Evolutionary conservation across 2,888 invertebrate genomes (phyloP).

Genomic region (Papilio protenor): DNA sequence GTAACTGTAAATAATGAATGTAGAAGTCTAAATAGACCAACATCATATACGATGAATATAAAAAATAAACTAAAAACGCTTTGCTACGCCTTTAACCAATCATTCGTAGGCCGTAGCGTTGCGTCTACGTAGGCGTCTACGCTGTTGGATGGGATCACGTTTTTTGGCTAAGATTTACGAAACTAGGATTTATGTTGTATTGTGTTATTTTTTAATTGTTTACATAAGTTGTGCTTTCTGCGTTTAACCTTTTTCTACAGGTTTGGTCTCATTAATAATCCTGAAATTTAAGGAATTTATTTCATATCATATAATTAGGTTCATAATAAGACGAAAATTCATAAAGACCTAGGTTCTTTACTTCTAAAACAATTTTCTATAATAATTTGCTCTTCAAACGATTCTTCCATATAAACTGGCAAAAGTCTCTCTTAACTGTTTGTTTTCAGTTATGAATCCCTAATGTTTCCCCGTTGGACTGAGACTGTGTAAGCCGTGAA

Average conservation of each 20-base stretch:
- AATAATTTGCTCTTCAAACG: constrained; percentile 21
- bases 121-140: background rate
- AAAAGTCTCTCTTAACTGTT: constrained; percentile 46
- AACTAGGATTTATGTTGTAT: background rate
- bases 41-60: background rate
- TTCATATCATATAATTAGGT: background rate
- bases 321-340: background rate
- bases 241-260: background rate
- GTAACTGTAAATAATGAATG: background rate
- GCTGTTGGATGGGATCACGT: background rate
- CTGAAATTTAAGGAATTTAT: background rate
- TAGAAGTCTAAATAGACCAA: no score
- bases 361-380: constrained; percentile 11
- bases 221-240: no score
- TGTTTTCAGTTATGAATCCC: constrained; percentile 56
- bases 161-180: background rate
- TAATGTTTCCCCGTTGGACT: constrained; percentile 53
- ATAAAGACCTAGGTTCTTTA: background rate
- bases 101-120: background rate
- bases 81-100: background rate
- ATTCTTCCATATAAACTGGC: constrained; percentile 9
- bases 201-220: background rate
- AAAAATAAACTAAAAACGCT: background rate
- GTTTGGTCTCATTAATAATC: background rate
- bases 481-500: constrained; percentile 62